Evolutionary conservation across 2,113 vertebrate genomes (phyloP), one percentile per base, ranked within the genome.

Genomic region (Megatriorchis doriae): DNA sequence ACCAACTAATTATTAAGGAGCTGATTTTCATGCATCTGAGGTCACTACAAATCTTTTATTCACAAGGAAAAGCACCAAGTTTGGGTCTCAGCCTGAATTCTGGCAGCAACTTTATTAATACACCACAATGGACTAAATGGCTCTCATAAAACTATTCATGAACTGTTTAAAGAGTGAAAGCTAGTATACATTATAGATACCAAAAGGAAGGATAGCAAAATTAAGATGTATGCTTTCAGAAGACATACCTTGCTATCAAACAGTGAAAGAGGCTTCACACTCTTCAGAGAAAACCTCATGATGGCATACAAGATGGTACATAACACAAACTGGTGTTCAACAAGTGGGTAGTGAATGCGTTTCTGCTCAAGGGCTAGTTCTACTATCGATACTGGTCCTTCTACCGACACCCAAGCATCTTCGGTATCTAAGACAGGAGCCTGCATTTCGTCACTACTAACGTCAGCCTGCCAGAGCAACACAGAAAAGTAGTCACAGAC

Each of bases 301-400:
- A 98, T 86, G 7, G 98, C 98, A 0, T 99, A 99, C 26, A 99
- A 77, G 87, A 99, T 19, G 1, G 98, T 98, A 10, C 98, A 99
- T 27, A 99, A 93, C 73, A 99, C 89, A 8, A 98, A 99, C 93
- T 99, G 99, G 95, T 99, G 99, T 53, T 99, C 99, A 13, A 99
- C 99, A 63, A 99, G 98, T 0, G 99, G 99, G 96, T 99, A 99
- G 97, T 99, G 99, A 53, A 99, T 96, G 8, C 97, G 98, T 34
- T 98, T 98, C 98, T 99, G 99, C 89, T 99, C 99, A 29, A 99
- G 97, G 9, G 99, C 99, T 7, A 99, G 98, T 22, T 99, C 99
- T 32, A 98, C 99, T 9, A 99, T 99, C 2, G 99, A 99, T 16
- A 98, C 98, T 0, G 99, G 99, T 11, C 99, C 99, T 67, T 99